Conservation (phyloP, 2,888 invertebrate genomes). For the Agrochola lychnidis region DNA sequence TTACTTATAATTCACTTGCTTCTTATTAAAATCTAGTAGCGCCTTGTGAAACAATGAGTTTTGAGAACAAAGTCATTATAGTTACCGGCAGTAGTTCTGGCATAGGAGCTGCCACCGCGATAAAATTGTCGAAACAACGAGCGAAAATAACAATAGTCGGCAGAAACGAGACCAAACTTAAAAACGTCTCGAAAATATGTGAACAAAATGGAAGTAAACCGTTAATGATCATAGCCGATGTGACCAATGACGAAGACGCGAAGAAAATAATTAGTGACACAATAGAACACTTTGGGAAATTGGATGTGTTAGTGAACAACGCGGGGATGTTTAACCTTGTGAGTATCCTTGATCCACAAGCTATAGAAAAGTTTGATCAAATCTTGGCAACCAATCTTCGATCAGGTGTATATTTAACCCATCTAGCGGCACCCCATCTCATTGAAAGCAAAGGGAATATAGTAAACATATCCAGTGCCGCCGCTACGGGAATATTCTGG, state of each 20-base stretch:
- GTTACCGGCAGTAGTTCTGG: conserved; percentile 70
- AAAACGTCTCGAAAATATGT: conserved; percentile 62
- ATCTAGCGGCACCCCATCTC: conserved; percentile 94
- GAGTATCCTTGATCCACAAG: conserved; percentile 64
- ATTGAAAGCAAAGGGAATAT: conserved; percentile 93
- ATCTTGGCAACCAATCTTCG: conserved; percentile 71
- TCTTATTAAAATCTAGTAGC: not conserved
- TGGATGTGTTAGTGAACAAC: conserved; percentile 74
- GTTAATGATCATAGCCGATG: conserved; percentile 67
- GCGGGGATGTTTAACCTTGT: conserved; percentile 62
- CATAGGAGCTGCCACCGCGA: conserved; percentile 67
- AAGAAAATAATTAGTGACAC: conserved; percentile 65
- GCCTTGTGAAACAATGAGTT: conserved; percentile 55
- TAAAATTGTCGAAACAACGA: conserved; percentile 58
- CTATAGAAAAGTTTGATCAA: conserved; percentile 68
- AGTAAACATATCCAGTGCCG: conserved; percentile 95
- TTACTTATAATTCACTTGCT: not conserved
- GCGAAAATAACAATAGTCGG: conserved; percentile 68
- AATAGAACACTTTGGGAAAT: conserved; percentile 65
- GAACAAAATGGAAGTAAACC: conserved; percentile 62
- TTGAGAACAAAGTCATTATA: conserved; percentile 67
- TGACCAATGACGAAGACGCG: conserved; percentile 63
- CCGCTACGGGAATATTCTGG: conserved; percentile 39
- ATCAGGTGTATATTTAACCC: conserved; percentile 66
- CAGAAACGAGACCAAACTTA: conserved; percentile 68